Percentiles rank a stretch among this genome's conserved stretches.
These are phyloP conservation scores for Campylomormyrus tamandua DNA, from an alignment of 2,113 vertebrate genomes.

Conservation along the genomic window DNA sequence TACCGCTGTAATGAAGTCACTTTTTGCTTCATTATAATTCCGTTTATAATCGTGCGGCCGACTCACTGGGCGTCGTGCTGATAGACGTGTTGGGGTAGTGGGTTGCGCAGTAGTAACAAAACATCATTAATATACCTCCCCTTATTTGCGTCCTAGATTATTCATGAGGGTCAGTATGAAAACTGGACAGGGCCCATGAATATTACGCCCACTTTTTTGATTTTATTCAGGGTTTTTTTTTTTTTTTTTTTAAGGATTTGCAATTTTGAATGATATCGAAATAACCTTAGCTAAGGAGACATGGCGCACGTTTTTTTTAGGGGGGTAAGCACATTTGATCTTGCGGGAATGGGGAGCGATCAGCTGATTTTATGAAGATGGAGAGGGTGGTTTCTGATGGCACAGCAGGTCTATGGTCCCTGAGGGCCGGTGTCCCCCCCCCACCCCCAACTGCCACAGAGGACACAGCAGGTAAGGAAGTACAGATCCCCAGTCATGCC, in stretches of 20 bases:
- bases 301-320: background rate
- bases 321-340: constrained; percentile 36
- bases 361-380: constrained; percentile 30
- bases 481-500: background rate
- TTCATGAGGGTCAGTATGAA: background rate
- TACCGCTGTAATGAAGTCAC: constrained; percentile 9
- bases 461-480: constrained; percentile 7
- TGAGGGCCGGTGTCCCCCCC: background rate
- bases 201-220: background rate
- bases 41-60: background rate
- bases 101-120: background rate
- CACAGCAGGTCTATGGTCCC: constrained; percentile 4
- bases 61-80: background rate
- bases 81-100: background rate
- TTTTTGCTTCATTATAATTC: background rate
- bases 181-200: background rate
- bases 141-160: background rate
- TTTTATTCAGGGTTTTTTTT: constrained; percentile 16
- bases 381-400: constrained; percentile 16
- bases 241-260: constrained; percentile 26
- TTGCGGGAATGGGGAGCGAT: constrained; percentile 19
- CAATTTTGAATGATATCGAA: constrained; percentile 8
- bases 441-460: background rate
- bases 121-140: background rate
- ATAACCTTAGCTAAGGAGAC: background rate